These are phyloP conservation scores for Tupaia tana DNA, from an alignment of 2,113 vertebrate species.

Conservation along the genomic window DNA sequence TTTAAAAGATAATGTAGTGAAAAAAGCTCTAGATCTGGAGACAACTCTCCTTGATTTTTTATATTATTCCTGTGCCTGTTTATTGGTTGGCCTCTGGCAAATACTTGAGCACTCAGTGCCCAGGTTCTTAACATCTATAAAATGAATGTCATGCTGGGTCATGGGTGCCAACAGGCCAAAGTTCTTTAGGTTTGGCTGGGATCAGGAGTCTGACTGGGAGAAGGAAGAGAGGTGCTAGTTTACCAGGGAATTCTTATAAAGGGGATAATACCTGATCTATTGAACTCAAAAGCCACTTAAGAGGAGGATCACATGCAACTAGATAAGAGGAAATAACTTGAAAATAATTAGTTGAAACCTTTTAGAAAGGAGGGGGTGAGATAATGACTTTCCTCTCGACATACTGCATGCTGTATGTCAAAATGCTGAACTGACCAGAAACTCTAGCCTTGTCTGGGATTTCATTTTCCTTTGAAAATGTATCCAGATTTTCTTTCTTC, in stretches of 20 bases:
- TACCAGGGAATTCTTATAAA: neutral
- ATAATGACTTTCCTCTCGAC: constrained; percentile 43
- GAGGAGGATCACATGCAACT: neutral
- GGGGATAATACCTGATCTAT: neutral
- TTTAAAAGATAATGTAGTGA: neutral
- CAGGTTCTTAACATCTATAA: neutral
- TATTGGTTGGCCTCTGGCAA: neutral
- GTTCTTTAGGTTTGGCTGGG: neutral
- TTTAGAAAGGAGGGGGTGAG: constrained; percentile 13
- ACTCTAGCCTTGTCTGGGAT: constrained; percentile 29
- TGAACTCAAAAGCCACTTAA: neutral
- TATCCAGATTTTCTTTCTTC: constrained; percentile 1
- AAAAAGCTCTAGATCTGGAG: neutral
- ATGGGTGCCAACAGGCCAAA: neutral
- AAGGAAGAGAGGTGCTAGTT: neutral
- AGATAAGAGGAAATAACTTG: neutral
- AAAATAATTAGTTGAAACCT: constrained; percentile 29
- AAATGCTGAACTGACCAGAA: neutral
- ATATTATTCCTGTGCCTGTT: neutral
- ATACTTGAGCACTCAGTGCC: neutral
- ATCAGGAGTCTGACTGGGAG: neutral
- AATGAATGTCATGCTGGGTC: neutral
- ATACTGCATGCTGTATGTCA: neutral
- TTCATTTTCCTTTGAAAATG: constrained; percentile 58
- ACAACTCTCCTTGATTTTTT: neutral